Base-by-base conservation (phyloP, 2,113 vertebrate species). In the Actenoides hombroni region DNA sequence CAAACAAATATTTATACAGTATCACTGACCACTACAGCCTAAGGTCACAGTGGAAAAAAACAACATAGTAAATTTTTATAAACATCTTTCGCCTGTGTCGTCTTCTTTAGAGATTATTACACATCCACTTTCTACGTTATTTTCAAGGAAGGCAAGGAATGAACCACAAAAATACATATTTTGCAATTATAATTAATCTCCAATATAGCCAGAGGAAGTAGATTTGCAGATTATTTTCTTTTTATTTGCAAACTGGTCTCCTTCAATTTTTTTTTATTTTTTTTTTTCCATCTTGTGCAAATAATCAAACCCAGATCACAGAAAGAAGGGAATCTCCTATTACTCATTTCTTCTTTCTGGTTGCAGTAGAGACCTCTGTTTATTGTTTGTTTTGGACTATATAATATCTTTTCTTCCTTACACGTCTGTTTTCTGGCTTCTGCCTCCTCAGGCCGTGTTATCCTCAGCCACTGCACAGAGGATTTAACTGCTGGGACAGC, bases 1-100 rank as follows among this genome's bases (percentile, higher is more conserved):
- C 63, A 96, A 93, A 95, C 71, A 93, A 87, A 95, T 95, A 94
- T 90, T 96, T 96, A 78, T 78, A 53, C 19, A 78, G 7, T n/a
- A 39, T 28, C 56, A 71, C 67, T 94, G 84, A 83, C 84, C 0
- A 0, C 37, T 92, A 39, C 71, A 93, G 35, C 35, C 60, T 69
- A 90, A 70, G 29, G 90, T 90, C 26, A 2, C 71, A 48, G 56
- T 64, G 46, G 88, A 77, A 95, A 90, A 81, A 88, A 90, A 3
- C 11, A 92, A 48, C 46, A 51, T 23, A 37, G 56, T 70, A 70
- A 74, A 71, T 71, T 91, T 75, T 74, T 67, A 70, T 86, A 93
- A 94, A 94, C 59, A 83, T 49, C 6, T 49, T 89, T 70, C 69
- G 1, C 42, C 54, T 54, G 25, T 77, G n/a, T 80, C n/a, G 18